A percentile compares a stretch with the other conserved stretches of the same genome.
These are phyloP conservation scores for Apogon talboti DNA, from an alignment of 2,797 vertebrate genomes.

Conservation along the genomic window DNA sequence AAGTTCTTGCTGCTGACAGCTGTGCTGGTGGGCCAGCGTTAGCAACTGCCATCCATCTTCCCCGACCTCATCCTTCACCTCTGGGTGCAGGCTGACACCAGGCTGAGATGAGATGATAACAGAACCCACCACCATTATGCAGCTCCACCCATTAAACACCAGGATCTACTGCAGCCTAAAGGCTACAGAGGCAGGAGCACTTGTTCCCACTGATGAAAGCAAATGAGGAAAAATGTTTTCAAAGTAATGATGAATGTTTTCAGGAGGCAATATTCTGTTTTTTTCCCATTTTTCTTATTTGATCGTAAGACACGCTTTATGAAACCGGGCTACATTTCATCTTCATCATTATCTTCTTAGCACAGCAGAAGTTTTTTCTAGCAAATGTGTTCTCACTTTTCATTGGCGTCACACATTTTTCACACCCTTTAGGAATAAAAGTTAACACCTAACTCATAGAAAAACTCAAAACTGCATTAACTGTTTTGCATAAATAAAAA, in stretches of 20 bases:
- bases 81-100: slow-evolving; percentile 27
- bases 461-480: no score
- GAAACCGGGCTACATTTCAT: no score
- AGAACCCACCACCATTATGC: slow-evolving; percentile 33
- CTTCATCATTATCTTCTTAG: no score
- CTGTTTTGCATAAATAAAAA: no score
- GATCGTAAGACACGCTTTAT: no score
- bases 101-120: slow-evolving; percentile 34
- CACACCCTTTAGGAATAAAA: no score
- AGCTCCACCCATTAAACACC: slow-evolving; percentile 8
- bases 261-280: no score
- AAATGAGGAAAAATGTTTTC: neutral
- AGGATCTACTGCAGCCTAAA: slow-evolving; percentile 10
- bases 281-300: no score
- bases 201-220: neutral
- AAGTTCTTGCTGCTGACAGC: slow-evolving; percentile 60
- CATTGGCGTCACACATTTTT: no score
- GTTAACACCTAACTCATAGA: no score
- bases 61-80: slow-evolving; percentile 44
- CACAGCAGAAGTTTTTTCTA: no score
- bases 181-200: neutral
- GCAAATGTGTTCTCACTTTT: no score
- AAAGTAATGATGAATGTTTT: neutral
- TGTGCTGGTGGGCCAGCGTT: slow-evolving; percentile 31
- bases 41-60: slow-evolving; percentile 62